Conservation (phyloP, 1,140 invertebrate species). For the Brachionus calyciflorus region DNA sequence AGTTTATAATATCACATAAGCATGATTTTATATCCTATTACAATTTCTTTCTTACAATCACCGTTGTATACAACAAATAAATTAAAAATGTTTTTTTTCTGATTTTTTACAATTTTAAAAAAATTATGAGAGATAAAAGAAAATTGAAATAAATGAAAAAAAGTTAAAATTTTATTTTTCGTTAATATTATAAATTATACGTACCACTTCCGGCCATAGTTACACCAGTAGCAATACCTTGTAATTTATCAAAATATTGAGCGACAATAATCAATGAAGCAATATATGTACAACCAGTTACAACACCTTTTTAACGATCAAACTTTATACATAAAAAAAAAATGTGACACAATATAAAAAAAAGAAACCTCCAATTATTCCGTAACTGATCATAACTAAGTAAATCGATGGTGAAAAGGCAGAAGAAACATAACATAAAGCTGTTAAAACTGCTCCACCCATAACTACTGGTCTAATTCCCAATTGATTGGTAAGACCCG, state of each 20-base stretch:
- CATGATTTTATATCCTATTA: too few relatives aligned
- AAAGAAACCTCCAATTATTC: slow-evolving; percentile 66
- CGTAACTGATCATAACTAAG: slow-evolving; percentile 75
- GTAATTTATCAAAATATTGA: slow-evolving; percentile 86
- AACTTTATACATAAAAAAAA: neutral
- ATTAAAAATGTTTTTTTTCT: too few relatives aligned
- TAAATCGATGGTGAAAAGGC: slow-evolving; percentile 74
- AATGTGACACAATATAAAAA: neutral
- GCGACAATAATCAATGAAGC: slow-evolving; percentile 78
- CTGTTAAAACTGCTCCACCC: slow-evolving; percentile 73
- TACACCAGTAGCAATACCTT: slow-evolving; percentile 85
- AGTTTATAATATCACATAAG: too few relatives aligned
- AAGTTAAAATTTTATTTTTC: too few relatives aligned
- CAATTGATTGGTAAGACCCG: slow-evolving; percentile 75
- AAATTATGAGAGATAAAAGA: too few relatives aligned
- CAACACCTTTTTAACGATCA: slow-evolving; percentile 56
- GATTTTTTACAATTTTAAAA: too few relatives aligned
- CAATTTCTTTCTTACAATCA: too few relatives aligned
- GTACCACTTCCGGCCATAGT: slow-evolving; percentile 62
- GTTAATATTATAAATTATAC: neutral
- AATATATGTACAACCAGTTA: slow-evolving; percentile 32
- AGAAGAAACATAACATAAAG: slow-evolving; percentile 72
- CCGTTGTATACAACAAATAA: too few relatives aligned
- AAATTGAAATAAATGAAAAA: too few relatives aligned
- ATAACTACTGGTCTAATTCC: slow-evolving; percentile 85